These are phyloP conservation scores for Drosophila funebris DNA, from an alignment of 1,140 invertebrate genomes.

Conservation along the genomic window DNA sequence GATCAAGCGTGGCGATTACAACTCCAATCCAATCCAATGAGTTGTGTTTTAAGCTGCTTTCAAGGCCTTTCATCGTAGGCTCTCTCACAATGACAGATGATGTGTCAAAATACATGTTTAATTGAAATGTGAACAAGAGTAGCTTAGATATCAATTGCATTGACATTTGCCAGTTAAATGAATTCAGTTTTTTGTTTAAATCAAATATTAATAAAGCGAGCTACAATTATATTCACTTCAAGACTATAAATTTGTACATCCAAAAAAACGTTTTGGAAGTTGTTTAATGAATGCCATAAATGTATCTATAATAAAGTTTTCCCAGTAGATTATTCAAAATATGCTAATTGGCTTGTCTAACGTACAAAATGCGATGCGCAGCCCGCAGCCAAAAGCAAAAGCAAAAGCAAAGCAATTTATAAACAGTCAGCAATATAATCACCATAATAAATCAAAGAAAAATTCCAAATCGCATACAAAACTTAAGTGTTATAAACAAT, in stretches of 20 bases:
- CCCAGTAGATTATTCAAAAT: constrained; percentile 20
- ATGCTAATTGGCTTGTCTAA: constrained; percentile 43
- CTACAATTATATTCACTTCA: neutral
- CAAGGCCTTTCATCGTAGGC: constrained; percentile 39
- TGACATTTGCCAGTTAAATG: constrained; percentile 12
- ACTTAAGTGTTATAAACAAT: constrained; percentile 24
- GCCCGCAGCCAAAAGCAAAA: constrained; percentile 8
- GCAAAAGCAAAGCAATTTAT: constrained; percentile 5
- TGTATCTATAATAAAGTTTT: neutral
- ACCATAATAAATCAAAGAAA: constrained; percentile 58
- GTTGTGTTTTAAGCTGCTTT: constrained; percentile 32
- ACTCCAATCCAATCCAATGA: neutral
- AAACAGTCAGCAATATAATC: constrained; percentile 27
- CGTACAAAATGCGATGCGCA: constrained; percentile 13
- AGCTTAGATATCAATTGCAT: constrained; percentile 27
- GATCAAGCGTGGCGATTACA: constrained; percentile 20
- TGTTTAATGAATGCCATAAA: neutral
- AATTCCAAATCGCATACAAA: constrained; percentile 46
- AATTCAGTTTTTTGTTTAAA: neutral
- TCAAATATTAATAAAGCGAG: neutral
- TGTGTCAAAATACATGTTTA: constrained; percentile 52
- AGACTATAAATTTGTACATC: neutral
- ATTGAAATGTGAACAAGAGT: constrained; percentile 33
- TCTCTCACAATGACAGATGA: constrained; percentile 22
- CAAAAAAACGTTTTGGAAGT: neutral